Evolutionary conservation across 2,113 vertebrate genomes (phyloP).

Genomic region (Rhizomys pruinosus): DNA sequence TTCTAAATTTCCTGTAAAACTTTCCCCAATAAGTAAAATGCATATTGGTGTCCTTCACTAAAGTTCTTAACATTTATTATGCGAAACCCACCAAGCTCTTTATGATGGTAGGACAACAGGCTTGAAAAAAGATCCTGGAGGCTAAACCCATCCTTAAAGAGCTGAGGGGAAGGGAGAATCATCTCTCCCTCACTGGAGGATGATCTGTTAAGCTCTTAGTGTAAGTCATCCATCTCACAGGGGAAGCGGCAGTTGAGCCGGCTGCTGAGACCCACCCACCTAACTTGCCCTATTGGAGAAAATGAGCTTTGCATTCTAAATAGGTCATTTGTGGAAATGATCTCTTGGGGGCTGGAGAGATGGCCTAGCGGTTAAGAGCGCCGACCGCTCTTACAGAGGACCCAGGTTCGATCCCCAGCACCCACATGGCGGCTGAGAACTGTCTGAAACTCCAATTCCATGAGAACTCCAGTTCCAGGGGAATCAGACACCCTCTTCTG

Average conservation of each 20-base stretch:
- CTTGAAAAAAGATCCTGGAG: neutral
- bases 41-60: neutral
- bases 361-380: too few species aligned
- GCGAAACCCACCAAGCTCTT: neutral
- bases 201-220: neutral
- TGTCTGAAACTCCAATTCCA: too few species aligned
- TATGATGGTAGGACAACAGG: neutral
- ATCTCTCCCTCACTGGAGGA: neutral
- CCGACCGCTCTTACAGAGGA: too few species aligned
- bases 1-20: neutral
- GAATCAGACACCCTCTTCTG: too few species aligned
- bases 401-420: too few species aligned
- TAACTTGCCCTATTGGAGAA: neutral
- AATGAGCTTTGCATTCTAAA: slow-evolving; percentile 6
- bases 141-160: neutral
- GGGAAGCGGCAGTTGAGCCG: neutral
- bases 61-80: neutral
- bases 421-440: too few species aligned
- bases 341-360: too few species aligned
- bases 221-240: neutral
- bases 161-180: neutral
- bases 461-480: too few species aligned
- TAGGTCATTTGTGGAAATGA: neutral
- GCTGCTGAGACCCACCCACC: neutral
- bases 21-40: neutral